Base-by-base conservation (phyloP, 2,797 vertebrate species). In the Eutrigla gurnardus region DNA sequence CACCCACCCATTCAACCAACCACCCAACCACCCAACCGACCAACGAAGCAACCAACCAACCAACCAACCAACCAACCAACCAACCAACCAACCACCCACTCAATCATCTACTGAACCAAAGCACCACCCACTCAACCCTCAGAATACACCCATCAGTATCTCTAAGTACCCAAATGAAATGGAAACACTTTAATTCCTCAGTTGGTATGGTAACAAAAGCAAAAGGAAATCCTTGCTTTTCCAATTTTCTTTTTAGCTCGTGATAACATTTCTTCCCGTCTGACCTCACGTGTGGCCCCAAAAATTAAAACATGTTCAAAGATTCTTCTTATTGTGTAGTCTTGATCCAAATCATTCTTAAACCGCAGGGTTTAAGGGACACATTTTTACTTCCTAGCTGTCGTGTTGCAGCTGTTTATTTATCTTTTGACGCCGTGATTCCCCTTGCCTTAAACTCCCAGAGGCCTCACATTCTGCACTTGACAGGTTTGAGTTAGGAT, bases 361-460 rank as follows among this genome's bases (percentile, higher is more conserved):
- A 25, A 25, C 25, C 25, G 25, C 25, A 25, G 25, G 25, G 25
- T 25, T 25, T 25, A 25, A 25, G 25, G 25, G 25, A 25, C 25
- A 25, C 25, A 25, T 25, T 25, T 25, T 25, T 25, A 25, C 25
- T 25, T 25, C 25, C 25, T 25, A 25, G 25, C 25, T 25, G 25
- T 25, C 25, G 25, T 42, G 54, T 65, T 54, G 13, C 65, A 68
- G 46, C 54, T 75, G 66, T 65, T 80, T 65, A 57, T 76, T 73
- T 50, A 49, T 80, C 39, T 72, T 68, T 63, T 0, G 0, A 54
- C 60, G 9, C 61, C 57, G 49, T 42, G 42, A 75, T 80, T 73
- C 9, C 3, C 36, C 55, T 53, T 60, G 50, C 42, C 61, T 64
- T 7, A 4, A 70, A 69, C n/a, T 74, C 55, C 53, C 55, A 1